phyloP scores from a whole-genome alignment of 1,140 invertebrate genomes.

The Lasaia peninsularis region DNA sequence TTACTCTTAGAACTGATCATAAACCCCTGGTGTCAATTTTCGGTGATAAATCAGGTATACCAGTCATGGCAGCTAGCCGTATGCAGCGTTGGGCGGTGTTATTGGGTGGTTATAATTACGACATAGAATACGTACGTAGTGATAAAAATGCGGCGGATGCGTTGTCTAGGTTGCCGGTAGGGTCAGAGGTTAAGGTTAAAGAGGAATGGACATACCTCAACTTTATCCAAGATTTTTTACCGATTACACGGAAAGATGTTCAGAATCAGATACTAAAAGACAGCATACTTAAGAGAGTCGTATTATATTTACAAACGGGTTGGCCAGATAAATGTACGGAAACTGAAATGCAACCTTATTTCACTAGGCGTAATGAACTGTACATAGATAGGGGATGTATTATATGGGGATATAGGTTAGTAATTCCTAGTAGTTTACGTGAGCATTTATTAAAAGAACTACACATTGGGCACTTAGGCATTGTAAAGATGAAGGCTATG shows the following conservation, averaged over 20 bases:
- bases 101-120: constrained; percentile 20
- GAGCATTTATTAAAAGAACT: constrained; percentile 23
- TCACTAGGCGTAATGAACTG: constrained; percentile 24
- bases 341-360: constrained; percentile 21
- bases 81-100: constrained; percentile 21
- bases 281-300: constrained; percentile 1
- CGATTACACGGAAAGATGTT: constrained; percentile 17
- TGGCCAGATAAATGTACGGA: constrained; percentile 20
- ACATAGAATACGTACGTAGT: constrained; percentile 20
- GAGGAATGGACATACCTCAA: constrained; percentile 28
- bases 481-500: constrained; percentile 22
- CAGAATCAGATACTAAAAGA: constrained; percentile 13
- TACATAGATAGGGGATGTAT: constrained; percentile 32
- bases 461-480: constrained; percentile 24
- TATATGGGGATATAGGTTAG: constrained; percentile 31
- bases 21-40: constrained; percentile 63
- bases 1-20: constrained; percentile 20
- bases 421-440: constrained; percentile 19
- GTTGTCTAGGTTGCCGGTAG: neutral
- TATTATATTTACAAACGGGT: constrained; percentile 24
- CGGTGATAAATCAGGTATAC: constrained; percentile 26
- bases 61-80: constrained; percentile 20
- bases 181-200: neutral
- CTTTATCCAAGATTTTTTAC: constrained; percentile 29
- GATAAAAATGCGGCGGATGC: constrained; percentile 17